These are phyloP conservation scores for Poecilia wingei DNA, from an alignment of 2,797 vertebrate species.

Conservation along the genomic window DNA sequence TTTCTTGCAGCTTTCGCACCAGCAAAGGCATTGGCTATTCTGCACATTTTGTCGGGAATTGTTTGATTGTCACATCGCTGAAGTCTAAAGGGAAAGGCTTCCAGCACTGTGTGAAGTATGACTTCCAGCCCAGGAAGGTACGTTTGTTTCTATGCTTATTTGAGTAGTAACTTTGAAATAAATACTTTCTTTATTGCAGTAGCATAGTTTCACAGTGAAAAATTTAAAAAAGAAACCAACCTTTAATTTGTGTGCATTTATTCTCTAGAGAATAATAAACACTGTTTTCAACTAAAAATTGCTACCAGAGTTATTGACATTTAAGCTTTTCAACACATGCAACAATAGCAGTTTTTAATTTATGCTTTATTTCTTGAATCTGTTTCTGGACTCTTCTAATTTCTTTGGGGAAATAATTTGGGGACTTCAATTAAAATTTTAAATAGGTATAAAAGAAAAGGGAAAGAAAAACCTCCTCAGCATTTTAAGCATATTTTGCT, in stretches of 20 bases:
- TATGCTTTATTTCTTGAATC: too few species aligned
- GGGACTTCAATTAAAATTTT: background rate
- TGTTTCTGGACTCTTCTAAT: too few species aligned
- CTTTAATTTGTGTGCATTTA: background rate
- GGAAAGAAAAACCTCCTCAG: background rate
- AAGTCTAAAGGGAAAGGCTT: slow-evolving; percentile 99
- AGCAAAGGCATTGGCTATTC: slow-evolving; percentile 98
- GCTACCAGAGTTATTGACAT: background rate
- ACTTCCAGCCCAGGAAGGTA: slow-evolving; percentile 98
- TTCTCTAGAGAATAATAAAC: background rate
- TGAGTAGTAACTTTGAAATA: background rate
- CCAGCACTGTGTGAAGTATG: slow-evolving; percentile 97
- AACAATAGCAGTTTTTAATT: too few species aligned
- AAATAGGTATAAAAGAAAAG: background rate
- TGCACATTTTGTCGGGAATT: slow-evolving; percentile 95
- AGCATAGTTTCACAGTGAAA: background rate
- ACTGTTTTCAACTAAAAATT: background rate
- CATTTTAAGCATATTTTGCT: background rate
- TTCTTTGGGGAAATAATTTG: too few species aligned
- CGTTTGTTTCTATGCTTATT: background rate
- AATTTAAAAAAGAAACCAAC: background rate
- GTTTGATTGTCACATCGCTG: slow-evolving; percentile 95
- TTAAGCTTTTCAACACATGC: too few species aligned
- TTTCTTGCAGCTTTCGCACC: slow-evolving; percentile 90
- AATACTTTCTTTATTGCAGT: background rate